Conservation (phyloP, 2,888 invertebrate species). For the Parthenolecanium corni region DNA sequence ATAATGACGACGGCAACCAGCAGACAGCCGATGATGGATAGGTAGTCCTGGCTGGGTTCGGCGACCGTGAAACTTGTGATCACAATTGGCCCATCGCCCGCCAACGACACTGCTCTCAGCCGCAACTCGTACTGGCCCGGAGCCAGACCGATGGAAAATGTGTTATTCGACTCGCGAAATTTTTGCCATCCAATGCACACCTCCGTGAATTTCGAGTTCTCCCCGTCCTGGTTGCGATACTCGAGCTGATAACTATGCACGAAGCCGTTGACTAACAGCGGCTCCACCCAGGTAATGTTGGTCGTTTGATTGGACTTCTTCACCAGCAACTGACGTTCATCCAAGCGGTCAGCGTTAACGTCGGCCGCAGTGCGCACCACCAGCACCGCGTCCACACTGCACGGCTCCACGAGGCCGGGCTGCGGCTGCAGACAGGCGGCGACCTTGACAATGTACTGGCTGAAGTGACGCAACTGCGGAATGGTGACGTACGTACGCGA, state of each 20-base stretch:
- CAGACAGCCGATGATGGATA: constrained; percentile 7
- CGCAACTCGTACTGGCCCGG: constrained; percentile 73
- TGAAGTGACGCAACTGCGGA: constrained; percentile 45
- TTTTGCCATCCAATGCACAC: constrained; percentile 44
- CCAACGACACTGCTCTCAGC: constrained; percentile 64
- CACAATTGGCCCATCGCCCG: constrained; percentile 51
- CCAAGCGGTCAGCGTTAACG: constrained; percentile 40
- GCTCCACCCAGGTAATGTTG: constrained; percentile 47
- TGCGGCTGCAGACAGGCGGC: constrained; percentile 45
- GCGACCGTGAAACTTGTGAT: constrained; percentile 29
- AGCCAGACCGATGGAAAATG: constrained; percentile 41
- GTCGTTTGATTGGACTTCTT: constrained; percentile 37
- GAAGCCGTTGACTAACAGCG: constrained; percentile 51
- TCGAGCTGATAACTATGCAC: constrained; percentile 52
- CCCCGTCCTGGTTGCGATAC: constrained; percentile 44
- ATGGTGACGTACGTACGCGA: constrained; percentile 33
- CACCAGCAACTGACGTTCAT: constrained; percentile 33
- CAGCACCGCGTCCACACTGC: constrained; percentile 42
- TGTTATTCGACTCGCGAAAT: constrained; percentile 34
- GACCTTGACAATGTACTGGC: constrained; percentile 48
- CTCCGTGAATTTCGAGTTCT: constrained; percentile 38
- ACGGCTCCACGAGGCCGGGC: constrained; percentile 37
- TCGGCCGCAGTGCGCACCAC: constrained; percentile 43
- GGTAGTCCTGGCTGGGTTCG: constrained; percentile 28
- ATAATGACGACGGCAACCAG: constrained; percentile 11